Base-by-base conservation (phyloP, 2,113 vertebrate species). In the Stomatorhinus ivindoensis region DNA sequence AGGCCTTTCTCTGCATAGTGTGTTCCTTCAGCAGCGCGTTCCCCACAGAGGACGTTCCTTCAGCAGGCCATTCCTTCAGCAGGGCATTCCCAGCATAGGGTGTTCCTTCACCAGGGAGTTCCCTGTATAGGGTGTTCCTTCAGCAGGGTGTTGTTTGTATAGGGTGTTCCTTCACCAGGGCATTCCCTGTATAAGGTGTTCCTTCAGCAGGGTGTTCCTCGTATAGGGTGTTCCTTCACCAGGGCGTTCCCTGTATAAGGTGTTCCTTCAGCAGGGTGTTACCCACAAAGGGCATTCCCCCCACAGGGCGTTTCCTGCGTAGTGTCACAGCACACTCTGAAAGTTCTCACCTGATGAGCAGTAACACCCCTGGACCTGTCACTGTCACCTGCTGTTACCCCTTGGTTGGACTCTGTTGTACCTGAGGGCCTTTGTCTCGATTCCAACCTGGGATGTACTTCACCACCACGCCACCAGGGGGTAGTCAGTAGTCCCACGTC, bases 361-460 rank as follows among this genome's bases (percentile, higher is more conserved):
- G 46, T 47, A 55, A 39, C 42, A 19, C 69, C 21, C 11, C 47
- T 82, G 47, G 31, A 93, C 88, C 92, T 94, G 94, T 94, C 94
- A 94, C 92, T 76, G 91, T 91, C 93, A 88, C 91, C 53, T 27
- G 89, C 94, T 92, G 93, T 94, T 94, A 92, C 91, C 92, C 92
- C 90, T 91, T 90, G 92, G 90, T 90, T 91, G 93, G 92, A 89
- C 88, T 87, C 88, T 13, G 90, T 90, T 87, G 90, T 92, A 42
- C 94, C 44, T 92, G 91, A 91, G 89, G 90, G 92, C 88, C 42
- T 50, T 48, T 46, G 15, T 46, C 15, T 83, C 80, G 6, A 4
- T 42, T 44, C n/a, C 61, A 69, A 27, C 61, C 3, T 27, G 9
- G 61, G n/a, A 69, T 69, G 61, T 9, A 9, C 58, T n/a, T 65